Percentiles rank a stretch among this genome's conserved stretches.
These are phyloP conservation scores for Chloropsis hardwickii DNA, from an alignment of 2,113 vertebrate species.

Conservation along the genomic window DNA sequence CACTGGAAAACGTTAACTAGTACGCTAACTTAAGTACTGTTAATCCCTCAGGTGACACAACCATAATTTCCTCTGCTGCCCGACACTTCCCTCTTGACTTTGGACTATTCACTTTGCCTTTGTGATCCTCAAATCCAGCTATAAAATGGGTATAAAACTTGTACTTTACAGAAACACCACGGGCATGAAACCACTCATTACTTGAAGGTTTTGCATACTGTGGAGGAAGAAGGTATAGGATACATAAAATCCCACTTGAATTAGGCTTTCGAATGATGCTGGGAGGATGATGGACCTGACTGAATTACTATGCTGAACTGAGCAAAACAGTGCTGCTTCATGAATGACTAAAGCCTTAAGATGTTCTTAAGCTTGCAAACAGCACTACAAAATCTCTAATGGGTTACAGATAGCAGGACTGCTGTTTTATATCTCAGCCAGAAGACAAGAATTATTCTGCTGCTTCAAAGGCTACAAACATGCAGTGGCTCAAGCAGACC, in stretches of 20 bases:
- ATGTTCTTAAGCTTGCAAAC: neutral
- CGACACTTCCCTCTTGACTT: neutral
- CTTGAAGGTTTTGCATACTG: neutral
- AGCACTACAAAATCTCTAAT: neutral
- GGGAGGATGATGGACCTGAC: neutral
- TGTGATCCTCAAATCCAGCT: neutral
- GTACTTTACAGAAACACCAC: neutral
- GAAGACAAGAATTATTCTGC: neutral
- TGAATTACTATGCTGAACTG: neutral
- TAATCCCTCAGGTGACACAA: neutral
- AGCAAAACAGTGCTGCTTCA: neutral
- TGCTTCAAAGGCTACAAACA: neutral
- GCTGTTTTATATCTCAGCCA: neutral
- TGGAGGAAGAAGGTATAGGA: neutral
- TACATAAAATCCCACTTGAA: neutral
- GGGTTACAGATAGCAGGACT: neutral
- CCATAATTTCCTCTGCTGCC: neutral
- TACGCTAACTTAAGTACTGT: neutral
- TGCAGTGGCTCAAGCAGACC: neutral
- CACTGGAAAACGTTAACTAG: neutral
- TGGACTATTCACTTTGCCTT: neutral
- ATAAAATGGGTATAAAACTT: neutral
- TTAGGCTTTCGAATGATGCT: neutral
- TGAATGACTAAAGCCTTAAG: neutral
- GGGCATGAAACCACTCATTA: neutral